Evolutionary conservation across 1,140 invertebrate genomes (phyloP).

Genomic region (Drosophila ohnishii): DNA sequence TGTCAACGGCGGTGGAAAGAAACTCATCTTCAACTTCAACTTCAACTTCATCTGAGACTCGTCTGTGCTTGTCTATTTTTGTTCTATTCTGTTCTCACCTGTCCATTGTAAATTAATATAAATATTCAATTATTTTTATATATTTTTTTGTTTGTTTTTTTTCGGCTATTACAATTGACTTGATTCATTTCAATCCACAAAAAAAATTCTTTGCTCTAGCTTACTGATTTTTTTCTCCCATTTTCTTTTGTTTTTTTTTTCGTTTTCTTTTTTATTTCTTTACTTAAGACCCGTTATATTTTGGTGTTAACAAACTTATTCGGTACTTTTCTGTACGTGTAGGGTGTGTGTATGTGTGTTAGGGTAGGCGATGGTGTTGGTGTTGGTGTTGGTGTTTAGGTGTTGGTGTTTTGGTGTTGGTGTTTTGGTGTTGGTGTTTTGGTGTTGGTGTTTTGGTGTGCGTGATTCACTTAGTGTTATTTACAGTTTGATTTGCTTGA

Average conservation of each 20-base stretch:
- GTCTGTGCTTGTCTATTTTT: slow-evolving; percentile 26
- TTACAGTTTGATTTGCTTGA: slow-evolving; percentile 57
- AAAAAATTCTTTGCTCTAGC: slow-evolving; percentile 53
- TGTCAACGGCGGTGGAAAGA: slow-evolving; percentile 48
- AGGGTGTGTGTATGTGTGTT: slow-evolving; percentile 12
- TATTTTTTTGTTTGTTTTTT: background rate
- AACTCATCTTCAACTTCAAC: slow-evolving; percentile 29
- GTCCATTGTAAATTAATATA: slow-evolving; percentile 44
- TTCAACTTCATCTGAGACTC: slow-evolving; percentile 1
- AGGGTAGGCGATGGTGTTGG: slow-evolving; percentile 7
- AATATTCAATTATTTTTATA: slow-evolving; percentile 36
- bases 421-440: slow-evolving; percentile 5
- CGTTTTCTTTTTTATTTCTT: background rate
- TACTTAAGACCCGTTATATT: slow-evolving; percentile 73
- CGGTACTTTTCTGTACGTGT: slow-evolving; percentile 40
- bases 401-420: slow-evolving; percentile 2
- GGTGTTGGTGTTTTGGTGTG: slow-evolving; percentile 26
- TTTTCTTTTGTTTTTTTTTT: background rate
- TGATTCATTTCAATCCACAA: slow-evolving; percentile 44
- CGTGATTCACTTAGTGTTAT: slow-evolving; percentile 63
- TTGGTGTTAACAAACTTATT: slow-evolving; percentile 73
- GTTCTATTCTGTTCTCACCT: slow-evolving; percentile 18
- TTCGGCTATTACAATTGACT: slow-evolving; percentile 68
- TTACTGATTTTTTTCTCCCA: slow-evolving; percentile 36
- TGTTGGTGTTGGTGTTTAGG: slow-evolving; percentile 2